Percentiles rank a stretch among this genome's conserved stretches.
phyloP scores from a whole-genome alignment of 2,888 invertebrate species.

The Aspidiotus destructor region DNA sequence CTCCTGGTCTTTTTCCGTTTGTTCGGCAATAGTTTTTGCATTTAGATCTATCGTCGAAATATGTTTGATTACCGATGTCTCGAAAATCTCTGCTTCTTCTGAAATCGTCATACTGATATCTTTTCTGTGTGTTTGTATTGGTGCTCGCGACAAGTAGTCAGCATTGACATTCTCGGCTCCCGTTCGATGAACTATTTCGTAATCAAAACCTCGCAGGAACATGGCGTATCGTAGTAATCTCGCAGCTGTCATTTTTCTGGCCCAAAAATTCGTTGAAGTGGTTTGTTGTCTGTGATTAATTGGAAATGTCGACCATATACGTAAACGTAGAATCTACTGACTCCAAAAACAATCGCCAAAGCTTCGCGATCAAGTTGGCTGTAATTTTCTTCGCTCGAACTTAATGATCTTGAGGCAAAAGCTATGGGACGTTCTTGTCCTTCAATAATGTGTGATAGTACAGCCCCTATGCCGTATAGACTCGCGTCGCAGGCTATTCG shows the following conservation, averaged over 20 bases:
- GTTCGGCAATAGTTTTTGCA: neutral
- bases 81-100: too few relatives aligned
- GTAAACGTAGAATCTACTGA: conserved; percentile 25
- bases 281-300: neutral
- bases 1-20: neutral
- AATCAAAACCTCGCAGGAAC: neutral
- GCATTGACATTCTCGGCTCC: neutral
- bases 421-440: conserved; percentile 33
- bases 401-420: conserved; percentile 34
- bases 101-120: too few relatives aligned
- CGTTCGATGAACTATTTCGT: neutral
- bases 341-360: conserved; percentile 32
- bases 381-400: conserved; percentile 25
- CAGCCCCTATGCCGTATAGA: conserved; percentile 32
- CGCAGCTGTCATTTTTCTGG: neutral
- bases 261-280: neutral
- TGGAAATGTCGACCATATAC: conserved; percentile 2
- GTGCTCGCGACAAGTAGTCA: conserved; percentile 8
- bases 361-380: conserved; percentile 35
- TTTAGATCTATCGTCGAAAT: neutral
- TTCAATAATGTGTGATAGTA: conserved; percentile 32
- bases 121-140: too few relatives aligned
- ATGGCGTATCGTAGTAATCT: conserved; percentile 4
- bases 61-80: neutral
- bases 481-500: conserved; percentile 34